Evolutionary conservation across 2,888 invertebrate species (phyloP), one percentile per base, ranked within the genome.

Genomic region (Drosophila antonietae): DNA sequence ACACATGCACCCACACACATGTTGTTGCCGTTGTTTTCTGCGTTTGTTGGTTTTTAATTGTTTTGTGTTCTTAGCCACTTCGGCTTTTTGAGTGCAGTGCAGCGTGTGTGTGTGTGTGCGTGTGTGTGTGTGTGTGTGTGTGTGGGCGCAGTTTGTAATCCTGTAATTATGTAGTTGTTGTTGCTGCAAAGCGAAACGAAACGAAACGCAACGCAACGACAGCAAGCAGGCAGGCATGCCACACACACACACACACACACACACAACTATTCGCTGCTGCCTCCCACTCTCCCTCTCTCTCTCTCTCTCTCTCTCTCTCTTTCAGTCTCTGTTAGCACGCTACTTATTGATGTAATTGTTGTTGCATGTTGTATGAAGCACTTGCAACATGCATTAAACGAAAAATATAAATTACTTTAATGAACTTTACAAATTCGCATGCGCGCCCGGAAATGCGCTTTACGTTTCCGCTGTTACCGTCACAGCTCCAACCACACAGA

Each of bases 61-160:
- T 86, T 88, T 86, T 88, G 86, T 86, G 88, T 86, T 88, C 88
- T 86, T 88, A 86, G 86, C 88, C 88, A 88, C 86, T 88, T 88
- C 87, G 88, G 88, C 80, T 88, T 86, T 84, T 86, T 80, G 82
- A 83, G 86, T 80, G 75, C 74, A 83, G 73, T 66, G 75, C 74
- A 78, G 75, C 77, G 69, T 85, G 73, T 68, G 80, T 52, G 65
- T 51, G 55, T 37, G 47, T 43, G 55, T 33, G 73, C 68, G 80
- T 52, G 65, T 51, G 55, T 37, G 47, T 43, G 55, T 33, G 57
- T 43, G 55, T 33, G 57, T 63, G 20, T 62, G 55, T 62, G 75
- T 80, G 59, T 53, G 73, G 31, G 75, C 78, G 83, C 78, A 86
- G 85, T 82, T 86, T 86, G 86, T 86, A 88, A 86, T 86, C 87